Evolutionary conservation across 2,113 vertebrate species (phyloP).

Genomic region (Alectura lathami): DNA sequence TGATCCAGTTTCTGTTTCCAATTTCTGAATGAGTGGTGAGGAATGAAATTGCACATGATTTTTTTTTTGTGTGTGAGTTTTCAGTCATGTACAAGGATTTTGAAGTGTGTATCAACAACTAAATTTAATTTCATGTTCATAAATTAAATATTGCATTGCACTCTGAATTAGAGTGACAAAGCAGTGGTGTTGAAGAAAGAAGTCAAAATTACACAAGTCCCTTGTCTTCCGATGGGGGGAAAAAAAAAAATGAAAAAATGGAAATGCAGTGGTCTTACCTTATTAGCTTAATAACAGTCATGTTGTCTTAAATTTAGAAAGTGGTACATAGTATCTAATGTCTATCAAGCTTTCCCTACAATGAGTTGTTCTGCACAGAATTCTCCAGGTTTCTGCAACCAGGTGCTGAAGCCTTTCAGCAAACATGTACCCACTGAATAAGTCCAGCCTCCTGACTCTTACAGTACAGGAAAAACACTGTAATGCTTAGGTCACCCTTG

Average conservation of each 20-base stretch:
- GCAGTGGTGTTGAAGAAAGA: background rate
- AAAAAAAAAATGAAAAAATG: background rate
- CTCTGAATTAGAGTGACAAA: background rate
- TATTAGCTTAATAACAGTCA: background rate
- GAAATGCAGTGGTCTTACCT: background rate
- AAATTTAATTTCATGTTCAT: background rate
- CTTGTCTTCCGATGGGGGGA: background rate
- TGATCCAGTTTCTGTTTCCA: background rate
- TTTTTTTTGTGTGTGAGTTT: no score
- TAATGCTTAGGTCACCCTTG: fast-evolving
- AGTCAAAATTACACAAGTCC: background rate
- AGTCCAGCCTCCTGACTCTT: background rate
- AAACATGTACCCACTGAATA: background rate
- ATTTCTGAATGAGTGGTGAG: background rate
- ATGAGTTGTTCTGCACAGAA: background rate
- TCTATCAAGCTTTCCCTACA: background rate
- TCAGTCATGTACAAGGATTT: background rate
- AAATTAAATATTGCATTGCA: background rate
- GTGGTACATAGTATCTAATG: background rate
- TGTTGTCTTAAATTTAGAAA: background rate
- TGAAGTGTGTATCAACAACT: background rate
- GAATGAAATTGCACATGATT: background rate
- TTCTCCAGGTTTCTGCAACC: background rate
- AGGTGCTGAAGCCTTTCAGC: background rate
- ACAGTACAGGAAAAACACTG: background rate